Conservation (phyloP, 2,888 invertebrate genomes). For the Sepiola atlantica region DNA sequence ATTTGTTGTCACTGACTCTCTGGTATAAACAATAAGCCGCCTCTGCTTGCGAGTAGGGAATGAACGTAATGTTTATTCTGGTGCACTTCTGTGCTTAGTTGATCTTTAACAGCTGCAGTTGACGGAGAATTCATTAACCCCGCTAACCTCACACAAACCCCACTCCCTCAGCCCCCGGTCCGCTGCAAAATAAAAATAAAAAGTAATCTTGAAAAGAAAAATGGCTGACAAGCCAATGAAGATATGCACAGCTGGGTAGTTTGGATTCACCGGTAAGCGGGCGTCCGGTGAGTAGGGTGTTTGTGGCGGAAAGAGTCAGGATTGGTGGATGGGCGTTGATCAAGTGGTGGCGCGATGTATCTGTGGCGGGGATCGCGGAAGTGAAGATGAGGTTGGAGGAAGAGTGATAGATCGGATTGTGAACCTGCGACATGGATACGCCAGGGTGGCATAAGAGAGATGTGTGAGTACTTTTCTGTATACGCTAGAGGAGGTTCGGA, state of each 20-base stretch:
- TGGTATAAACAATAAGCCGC: too few species aligned
- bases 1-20: too few species aligned
- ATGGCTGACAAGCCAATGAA: background rate
- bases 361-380: background rate
- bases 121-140: conserved; percentile 6
- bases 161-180: background rate
- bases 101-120: conserved; percentile 32
- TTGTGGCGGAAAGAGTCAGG: background rate
- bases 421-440: background rate
- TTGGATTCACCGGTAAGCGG: conserved; percentile 16
- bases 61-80: background rate
- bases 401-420: background rate
- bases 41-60: background rate
- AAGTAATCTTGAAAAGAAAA: background rate
- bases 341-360: background rate
- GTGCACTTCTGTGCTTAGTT: background rate
- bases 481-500: background rate
- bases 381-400: background rate
- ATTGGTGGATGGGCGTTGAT: background rate
- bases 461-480: background rate
- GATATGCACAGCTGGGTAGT: background rate
- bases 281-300: background rate
- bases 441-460: background rate
- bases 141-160: background rate
- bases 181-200: too few species aligned